Base-by-base conservation (phyloP, 1,140 invertebrate genomes). In the Heliconius melpomene region DNA sequence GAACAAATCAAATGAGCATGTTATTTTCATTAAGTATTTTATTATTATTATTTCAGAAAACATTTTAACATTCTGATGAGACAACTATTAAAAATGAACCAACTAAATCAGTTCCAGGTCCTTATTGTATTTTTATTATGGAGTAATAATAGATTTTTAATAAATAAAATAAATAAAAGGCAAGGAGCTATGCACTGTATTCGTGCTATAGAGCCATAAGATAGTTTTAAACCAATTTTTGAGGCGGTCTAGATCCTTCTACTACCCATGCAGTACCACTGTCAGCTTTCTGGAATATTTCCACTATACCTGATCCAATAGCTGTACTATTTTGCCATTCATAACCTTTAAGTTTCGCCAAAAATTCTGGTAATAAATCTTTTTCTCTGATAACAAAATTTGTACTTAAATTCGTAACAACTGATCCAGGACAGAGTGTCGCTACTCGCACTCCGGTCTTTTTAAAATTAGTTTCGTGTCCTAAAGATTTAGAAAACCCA, bases 401-500 rank as follows among this genome's bases (percentile, higher is more conserved):
- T 11, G 7, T 11, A 78, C 84, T 23, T 66, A 96, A 82, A 36
- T 90, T 90, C 0, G 95, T 93, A 50, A 91, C 86, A 1, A 95
- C 95, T 1, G 95, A 91, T 11, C 95, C 94, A 29, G 95, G 95
- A 85, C 95, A 95, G n/a, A 96, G 84, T 0, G 93, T 92, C 9
- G 95, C 86, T 52, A 95, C 93, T 54, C 94, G 89, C 18, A 96
- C 94, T 6, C 95, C 95, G 7, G 91, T 94, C 85, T 94, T 93
- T 72, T 95, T 95, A 77, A 92, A 95, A 87, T 95, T 86, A 95
- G 94, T 70, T 95, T 93, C 85, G 77, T 95, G 90, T 83, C 96
- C 95, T 46, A 95, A 87, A 13, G 94, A 94, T 36, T 90, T 92
- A 0, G 95, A 95, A 60, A 95, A 94, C 50, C 95, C 95, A 9